Evolutionary conservation across 2,113 vertebrate species (phyloP).

Genomic region (Nesospiza acunhae): DNA sequence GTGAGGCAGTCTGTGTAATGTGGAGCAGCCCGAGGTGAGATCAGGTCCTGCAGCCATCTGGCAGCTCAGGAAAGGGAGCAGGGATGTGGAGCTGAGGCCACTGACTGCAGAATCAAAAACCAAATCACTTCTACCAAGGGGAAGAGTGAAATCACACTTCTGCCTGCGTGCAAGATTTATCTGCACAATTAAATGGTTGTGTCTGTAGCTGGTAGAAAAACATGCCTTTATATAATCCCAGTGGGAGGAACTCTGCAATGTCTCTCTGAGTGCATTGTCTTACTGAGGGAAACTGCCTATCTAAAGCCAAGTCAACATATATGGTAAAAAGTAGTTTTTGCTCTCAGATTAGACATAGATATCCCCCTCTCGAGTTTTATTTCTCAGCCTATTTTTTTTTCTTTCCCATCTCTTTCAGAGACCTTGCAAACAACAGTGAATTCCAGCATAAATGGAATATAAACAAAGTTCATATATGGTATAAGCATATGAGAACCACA

Average conservation of each 20-base stretch:
- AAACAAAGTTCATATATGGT: neutral
- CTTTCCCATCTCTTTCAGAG: neutral
- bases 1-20: neutral
- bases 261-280: neutral
- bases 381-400: neutral
- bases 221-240: conserved; percentile 3
- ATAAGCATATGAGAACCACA: neutral
- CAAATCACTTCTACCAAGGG: neutral
- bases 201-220: neutral
- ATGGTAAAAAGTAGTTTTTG: neutral
- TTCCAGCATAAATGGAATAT: neutral
- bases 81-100: neutral
- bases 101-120: neutral
- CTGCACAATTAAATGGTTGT: neutral
- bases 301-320: neutral
- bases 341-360: neutral
- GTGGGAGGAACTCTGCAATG: neutral
- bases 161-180: neutral
- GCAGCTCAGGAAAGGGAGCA: neutral
- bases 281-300: neutral
- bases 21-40: neutral
- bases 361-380: neutral
- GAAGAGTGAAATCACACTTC: neutral
- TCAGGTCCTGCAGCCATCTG: neutral
- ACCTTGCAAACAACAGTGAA: neutral